Percentiles rank a stretch among this genome's conserved stretches.
phyloP scores from a whole-genome alignment of 2,113 vertebrate species.

The Phalacrocorax aristotelis region DNA sequence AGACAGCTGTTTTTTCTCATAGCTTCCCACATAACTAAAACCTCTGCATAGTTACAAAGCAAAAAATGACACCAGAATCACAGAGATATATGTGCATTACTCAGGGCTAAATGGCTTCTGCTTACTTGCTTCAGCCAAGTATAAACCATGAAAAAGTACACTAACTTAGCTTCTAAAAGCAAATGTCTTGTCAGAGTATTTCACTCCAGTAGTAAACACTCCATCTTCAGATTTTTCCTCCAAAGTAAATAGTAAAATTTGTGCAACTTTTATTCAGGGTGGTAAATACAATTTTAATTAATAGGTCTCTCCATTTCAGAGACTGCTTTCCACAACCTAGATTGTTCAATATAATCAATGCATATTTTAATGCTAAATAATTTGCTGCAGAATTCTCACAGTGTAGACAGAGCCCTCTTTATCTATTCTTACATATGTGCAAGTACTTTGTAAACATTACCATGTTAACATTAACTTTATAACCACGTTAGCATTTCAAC shows the following conservation, averaged over 20 bases:
- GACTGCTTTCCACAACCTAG: not conserved
- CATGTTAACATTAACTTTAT: not conserved
- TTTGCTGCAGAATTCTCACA: not conserved
- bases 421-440: not conserved
- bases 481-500: not conserved
- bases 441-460: not conserved
- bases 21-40: constrained; percentile 42
- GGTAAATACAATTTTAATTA: not conserved
- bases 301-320: not conserved
- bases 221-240: not conserved
- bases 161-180: constrained; percentile 11
- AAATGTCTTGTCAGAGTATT: not conserved
- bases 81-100: not conserved
- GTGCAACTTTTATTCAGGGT: not conserved
- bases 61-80: constrained; percentile 25
- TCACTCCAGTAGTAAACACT: not conserved
- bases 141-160: constrained; percentile 21
- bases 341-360: not conserved
- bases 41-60: constrained; percentile 41
- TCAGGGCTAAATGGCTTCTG: constrained; percentile 21
- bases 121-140: constrained; percentile 30
- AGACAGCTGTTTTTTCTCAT: constrained; percentile 61
- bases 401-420: not conserved
- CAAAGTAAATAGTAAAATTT: not conserved
- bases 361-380: not conserved